Conservation (phyloP, 1,140 invertebrate species). For the Cephus cinctus region DNA sequence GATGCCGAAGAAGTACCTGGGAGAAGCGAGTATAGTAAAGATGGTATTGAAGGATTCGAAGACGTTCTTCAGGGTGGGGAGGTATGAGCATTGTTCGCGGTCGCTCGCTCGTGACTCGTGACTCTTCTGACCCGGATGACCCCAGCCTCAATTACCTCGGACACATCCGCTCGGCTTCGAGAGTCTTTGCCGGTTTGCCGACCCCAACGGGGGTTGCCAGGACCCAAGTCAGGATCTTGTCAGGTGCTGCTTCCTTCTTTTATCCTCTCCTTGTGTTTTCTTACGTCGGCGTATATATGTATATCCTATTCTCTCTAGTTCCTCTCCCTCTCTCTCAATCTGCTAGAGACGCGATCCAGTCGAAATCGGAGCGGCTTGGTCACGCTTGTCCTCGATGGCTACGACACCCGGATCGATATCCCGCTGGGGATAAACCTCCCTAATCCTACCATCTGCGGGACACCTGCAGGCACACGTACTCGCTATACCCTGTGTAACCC, state of each 20-base stretch:
- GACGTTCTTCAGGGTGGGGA: conserved; percentile 9
- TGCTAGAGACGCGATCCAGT: too few relatives aligned
- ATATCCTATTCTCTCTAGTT: conserved; percentile 5
- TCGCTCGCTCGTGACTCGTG: conserved; percentile 54
- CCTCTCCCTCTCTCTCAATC: conserved; percentile 15
- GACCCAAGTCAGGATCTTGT: conserved; percentile 1
- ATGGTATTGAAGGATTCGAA: conserved; percentile 12
- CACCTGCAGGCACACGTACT: too few relatives aligned
- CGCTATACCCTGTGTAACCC: too few relatives aligned
- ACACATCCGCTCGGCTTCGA: conserved; percentile 42
- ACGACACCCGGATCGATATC: too few relatives aligned
- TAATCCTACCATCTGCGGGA: too few relatives aligned
- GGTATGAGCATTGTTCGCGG: conserved; percentile 45
- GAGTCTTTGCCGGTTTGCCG: background rate
- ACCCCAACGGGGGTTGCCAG: too few relatives aligned
- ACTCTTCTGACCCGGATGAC: conserved; percentile 53
- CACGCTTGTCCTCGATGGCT: too few relatives aligned
- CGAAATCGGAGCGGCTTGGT: too few relatives aligned
- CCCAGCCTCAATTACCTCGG: conserved; percentile 55
- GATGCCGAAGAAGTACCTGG: background rate
- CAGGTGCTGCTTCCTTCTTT: background rate
- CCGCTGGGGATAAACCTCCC: too few relatives aligned
- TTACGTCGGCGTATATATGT: background rate
- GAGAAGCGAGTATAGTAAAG: background rate
- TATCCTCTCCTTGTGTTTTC: conserved; percentile 1